phyloP scores from a whole-genome alignment of 30 jellyfish, hydroid and myxozoan species.

The Aurelia aurita complex sp. Pacific region DNA sequence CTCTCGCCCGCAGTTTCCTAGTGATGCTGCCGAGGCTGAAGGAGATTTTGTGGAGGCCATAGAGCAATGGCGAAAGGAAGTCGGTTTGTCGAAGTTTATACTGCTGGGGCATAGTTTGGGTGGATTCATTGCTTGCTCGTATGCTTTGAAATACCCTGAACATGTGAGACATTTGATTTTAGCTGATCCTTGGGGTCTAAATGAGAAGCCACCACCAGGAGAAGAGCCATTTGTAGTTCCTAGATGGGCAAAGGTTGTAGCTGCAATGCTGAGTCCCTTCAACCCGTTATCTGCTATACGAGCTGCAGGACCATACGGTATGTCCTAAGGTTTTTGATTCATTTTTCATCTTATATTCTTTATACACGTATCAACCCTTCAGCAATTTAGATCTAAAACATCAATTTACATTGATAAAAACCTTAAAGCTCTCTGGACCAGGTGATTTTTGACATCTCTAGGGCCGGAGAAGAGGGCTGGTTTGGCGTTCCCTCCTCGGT shows the following conservation, averaged over 20 bases:
- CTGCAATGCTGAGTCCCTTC: conserved; percentile 91
- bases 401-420: too few relatives aligned
- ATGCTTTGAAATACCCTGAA: conserved; percentile 86
- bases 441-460: too few relatives aligned
- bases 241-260: conserved; percentile 93
- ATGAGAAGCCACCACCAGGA: conserved; percentile 97
- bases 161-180: conserved; percentile 87
- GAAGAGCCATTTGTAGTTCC: conserved; percentile 93
- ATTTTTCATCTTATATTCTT: too few relatives aligned
- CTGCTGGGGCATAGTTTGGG: conserved; percentile 98
- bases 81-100: conserved; percentile 79
- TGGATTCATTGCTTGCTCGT: conserved; percentile 93
- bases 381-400: too few relatives aligned
- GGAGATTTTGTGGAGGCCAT: conserved; percentile 75
- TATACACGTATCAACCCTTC: too few relatives aligned
- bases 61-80: conserved; percentile 94
- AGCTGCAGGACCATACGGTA: conserved; percentile 99
- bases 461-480: too few relatives aligned
- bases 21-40: conserved; percentile 98
- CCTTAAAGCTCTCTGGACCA: too few relatives aligned
- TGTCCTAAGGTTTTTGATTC: neutral
- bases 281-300: conserved; percentile 92
- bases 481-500: too few relatives aligned
- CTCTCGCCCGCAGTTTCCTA: conserved; percentile 90
- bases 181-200: conserved; percentile 99